Evolutionary conservation across 2,888 invertebrate genomes (phyloP), one percentile per base, ranked within the genome.

Genomic region (Ptycholaimellus sp.): DNA sequence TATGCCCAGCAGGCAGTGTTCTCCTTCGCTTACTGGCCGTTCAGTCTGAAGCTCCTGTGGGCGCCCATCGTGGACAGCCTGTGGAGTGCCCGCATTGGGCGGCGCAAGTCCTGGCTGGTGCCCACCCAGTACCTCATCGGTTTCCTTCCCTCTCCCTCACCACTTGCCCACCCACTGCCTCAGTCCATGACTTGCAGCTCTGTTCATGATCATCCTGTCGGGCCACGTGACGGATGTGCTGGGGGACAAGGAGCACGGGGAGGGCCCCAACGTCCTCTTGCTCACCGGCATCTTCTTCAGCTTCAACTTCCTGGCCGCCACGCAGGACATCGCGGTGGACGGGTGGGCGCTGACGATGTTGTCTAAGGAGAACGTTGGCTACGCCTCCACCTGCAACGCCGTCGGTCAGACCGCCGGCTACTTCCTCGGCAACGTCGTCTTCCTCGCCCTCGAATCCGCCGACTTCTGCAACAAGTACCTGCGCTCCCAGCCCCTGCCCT

Each of bases 271-370:
- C 50, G 76, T 82, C 48, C 69, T 67, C 39, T 59, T 75, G 34
- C 65, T 96, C 20, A 90, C 90, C 1, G 54, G 70, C 13, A 67
- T 81, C 40, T 99, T 99, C 63, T 78, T 93, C 58, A 66, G 72
- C 38, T 66, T 96, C 3, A 93, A 90, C 56, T 87, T 93, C 54
- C 66, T 99, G 50, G 93, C 93, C 4, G 93, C 96, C 2, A 96
- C 96, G 2, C 96, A 99, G 65, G 96, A 99, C 60, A 90, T 96
- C 53, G 93, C 87, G 14, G 93, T 99, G 0, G 96, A 99, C 65
- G 96, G 96, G 18, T 99, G 96, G 96, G 96, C 96, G 1, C 66
- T 99, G 11, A 96, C 93, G 1, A 96, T 99, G 85, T 66, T 96
- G 2, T 79, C 82, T 54, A 76, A 81, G 48, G 68, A 74, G 50